phyloP scores from a whole-genome alignment of 2,797 vertebrate genomes.

The Tragelaphus oryx region DNA sequence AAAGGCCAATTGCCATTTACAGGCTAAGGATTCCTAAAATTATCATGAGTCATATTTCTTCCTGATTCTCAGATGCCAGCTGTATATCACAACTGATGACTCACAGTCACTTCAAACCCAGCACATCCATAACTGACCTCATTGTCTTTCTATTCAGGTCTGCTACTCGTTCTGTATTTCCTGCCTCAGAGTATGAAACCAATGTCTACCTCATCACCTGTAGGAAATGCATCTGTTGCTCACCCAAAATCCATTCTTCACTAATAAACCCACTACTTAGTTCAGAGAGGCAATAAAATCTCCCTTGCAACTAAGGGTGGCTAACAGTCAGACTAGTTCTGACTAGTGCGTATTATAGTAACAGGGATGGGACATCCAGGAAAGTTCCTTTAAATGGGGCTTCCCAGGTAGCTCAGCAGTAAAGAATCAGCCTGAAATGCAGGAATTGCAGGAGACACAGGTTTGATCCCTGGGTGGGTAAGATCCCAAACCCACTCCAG shows the following conservation, averaged over 20 bases:
- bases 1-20: not conserved
- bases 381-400: not conserved
- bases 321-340: not conserved
- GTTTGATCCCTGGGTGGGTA: not conserved
- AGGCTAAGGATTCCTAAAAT: not conserved
- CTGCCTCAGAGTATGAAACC: not conserved
- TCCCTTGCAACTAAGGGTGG: not conserved
- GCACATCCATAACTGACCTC: not conserved
- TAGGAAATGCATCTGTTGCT: not conserved
- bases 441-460: not conserved
- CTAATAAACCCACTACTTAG: not conserved
- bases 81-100: not conserved
- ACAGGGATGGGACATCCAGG: not conserved
- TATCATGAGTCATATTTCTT: not conserved
- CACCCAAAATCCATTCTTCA: not conserved
- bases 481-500: not conserved
- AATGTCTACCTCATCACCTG: not conserved
- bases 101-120: not conserved
- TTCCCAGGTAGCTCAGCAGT: not conserved
- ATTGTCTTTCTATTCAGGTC: not conserved
- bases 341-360: not conserved
- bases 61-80: not conserved
- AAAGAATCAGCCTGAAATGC: not conserved
- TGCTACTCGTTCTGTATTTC: not conserved
- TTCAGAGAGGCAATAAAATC: constrained; percentile 10